Conservation (phyloP, 2,113 vertebrate genomes). For the Zosterops hypoxanthus region DNA sequence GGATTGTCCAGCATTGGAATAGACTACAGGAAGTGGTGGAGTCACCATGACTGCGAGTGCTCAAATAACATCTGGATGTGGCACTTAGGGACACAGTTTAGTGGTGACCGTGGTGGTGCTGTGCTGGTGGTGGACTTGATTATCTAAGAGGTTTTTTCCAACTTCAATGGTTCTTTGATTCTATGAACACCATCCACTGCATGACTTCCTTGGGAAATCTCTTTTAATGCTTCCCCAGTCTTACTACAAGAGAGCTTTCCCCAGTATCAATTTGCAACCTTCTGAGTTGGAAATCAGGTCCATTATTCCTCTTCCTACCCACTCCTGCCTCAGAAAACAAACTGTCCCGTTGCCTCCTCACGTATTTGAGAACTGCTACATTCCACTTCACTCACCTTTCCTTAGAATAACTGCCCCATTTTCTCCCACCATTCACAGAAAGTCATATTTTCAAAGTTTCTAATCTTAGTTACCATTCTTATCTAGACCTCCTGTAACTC, state of each 20-base stretch:
- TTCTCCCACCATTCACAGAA: background rate
- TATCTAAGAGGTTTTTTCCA: background rate
- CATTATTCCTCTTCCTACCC: background rate
- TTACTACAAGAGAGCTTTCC: background rate
- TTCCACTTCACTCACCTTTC: background rate
- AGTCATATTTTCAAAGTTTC: background rate
- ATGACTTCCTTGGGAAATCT: background rate
- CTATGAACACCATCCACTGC: background rate
- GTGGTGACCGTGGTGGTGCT: background rate
- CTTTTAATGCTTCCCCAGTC: background rate
- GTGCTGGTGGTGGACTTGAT: background rate
- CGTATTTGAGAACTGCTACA: background rate
- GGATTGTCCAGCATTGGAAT: accelerated
- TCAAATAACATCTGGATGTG: accelerated
- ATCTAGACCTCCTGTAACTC: background rate
- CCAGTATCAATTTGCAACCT: background rate
- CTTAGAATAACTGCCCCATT: background rate
- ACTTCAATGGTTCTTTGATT: background rate
- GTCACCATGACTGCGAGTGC: background rate
- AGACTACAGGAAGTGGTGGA: background rate
- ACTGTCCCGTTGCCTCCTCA: background rate
- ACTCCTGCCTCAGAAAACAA: background rate
- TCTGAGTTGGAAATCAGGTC: background rate
- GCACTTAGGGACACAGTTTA: background rate
- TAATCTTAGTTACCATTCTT: background rate